phyloP scores from a whole-genome alignment of 1,140 invertebrate species.

The Teleogryllus occipitalis region DNA sequence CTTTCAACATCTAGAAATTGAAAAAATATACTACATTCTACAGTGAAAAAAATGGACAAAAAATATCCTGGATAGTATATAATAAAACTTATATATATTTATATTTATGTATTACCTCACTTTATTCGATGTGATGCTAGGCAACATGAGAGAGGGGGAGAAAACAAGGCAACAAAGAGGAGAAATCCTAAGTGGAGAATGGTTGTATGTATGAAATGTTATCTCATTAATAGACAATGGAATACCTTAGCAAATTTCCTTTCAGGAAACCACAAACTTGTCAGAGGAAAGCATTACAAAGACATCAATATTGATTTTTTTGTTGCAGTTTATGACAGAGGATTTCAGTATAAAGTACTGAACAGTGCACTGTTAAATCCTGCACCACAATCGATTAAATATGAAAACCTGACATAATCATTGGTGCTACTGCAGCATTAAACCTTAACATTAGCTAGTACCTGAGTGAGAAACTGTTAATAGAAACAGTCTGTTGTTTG shows the following conservation, averaged over 20 bases:
- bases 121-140: not conserved
- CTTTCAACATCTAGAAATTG: constrained; percentile 5
- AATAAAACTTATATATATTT: not conserved
- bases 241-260: not conserved
- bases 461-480: not conserved
- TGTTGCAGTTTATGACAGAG: no score
- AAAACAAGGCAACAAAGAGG: not conserved
- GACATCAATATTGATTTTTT: no score
- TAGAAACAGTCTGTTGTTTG: not conserved
- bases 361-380: no score
- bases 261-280: no score
- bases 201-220: not conserved
- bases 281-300: no score
- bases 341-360: no score
- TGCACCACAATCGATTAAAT: not conserved
- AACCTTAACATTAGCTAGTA: not conserved
- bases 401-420: not conserved
- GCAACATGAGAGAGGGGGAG: not conserved
- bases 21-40: not conserved
- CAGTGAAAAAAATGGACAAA: constrained; percentile 5
- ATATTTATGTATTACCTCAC: not conserved
- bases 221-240: not conserved
- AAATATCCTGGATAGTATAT: constrained; percentile 2
- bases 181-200: not conserved
- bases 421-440: not conserved